These are phyloP conservation scores for Liposcelis brunnea DNA, from an alignment of 2,888 invertebrate species.

Conservation along the genomic window DNA sequence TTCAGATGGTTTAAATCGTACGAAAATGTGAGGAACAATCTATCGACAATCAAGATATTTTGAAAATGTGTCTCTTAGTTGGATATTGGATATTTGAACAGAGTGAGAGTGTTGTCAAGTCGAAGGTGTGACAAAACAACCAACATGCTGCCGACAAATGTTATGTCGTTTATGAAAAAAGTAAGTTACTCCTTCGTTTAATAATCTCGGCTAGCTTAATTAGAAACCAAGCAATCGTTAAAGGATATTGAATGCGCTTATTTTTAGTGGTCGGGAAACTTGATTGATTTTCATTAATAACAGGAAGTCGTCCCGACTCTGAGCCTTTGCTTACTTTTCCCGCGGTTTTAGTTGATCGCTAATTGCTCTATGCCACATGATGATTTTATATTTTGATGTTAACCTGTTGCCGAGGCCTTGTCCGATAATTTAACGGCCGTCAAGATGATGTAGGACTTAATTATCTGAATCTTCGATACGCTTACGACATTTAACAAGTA, in stretches of 20 bases:
- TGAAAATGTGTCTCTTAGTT: background rate
- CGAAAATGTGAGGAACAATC: slow-evolving; percentile 6
- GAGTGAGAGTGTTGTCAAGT: background rate
- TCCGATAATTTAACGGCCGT: too few relatives aligned
- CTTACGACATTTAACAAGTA: too few relatives aligned
- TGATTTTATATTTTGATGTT: too few relatives aligned
- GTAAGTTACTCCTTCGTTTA: slow-evolving; percentile 34
- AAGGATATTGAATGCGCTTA: background rate
- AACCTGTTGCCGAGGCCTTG: too few relatives aligned
- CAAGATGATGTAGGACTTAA: too few relatives aligned
- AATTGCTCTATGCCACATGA: too few relatives aligned
- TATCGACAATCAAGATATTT: slow-evolving; percentile 6
- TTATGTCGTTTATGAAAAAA: slow-evolving; percentile 87
- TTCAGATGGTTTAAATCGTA: slow-evolving; percentile 3
- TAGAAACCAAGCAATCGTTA: background rate
- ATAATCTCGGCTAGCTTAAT: background rate
- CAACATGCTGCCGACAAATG: slow-evolving; percentile 78
- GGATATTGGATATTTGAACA: background rate
- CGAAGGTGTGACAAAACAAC: slow-evolving; percentile 10
- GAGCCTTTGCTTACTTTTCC: too few relatives aligned
- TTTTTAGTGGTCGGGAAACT: background rate
- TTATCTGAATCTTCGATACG: too few relatives aligned
- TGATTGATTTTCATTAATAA: background rate
- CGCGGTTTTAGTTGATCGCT: too few relatives aligned
- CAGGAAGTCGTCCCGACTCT: too few relatives aligned